Conservation (phyloP, 2,888 invertebrate species). For the Hedychridium roseum region DNA sequence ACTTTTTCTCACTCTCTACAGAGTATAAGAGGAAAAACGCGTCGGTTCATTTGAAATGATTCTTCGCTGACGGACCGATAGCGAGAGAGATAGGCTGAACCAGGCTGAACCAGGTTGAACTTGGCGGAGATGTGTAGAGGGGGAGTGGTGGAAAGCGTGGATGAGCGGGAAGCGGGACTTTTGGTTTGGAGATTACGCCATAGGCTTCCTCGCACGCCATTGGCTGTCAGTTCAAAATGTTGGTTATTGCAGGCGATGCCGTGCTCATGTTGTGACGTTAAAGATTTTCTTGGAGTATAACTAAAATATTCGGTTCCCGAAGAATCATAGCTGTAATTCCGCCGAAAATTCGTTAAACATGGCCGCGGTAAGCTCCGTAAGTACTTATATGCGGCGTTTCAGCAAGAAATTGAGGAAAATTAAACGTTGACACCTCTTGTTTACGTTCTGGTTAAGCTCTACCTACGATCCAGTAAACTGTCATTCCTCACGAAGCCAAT, state of each 20-base stretch:
- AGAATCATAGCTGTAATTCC: conserved; percentile 15
- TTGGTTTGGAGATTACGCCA: conserved; percentile 47
- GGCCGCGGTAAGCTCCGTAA: conserved; percentile 56
- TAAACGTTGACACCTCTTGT: conserved; percentile 27
- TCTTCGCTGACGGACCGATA: conserved; percentile 1
- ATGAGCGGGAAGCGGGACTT: conserved; percentile 31
- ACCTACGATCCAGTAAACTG: conserved; percentile 7
- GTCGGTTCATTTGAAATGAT: neutral
- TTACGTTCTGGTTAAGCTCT: conserved; percentile 29
- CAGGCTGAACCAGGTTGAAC: neutral
- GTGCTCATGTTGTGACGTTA: conserved; percentile 57
- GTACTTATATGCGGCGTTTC: conserved; percentile 21
- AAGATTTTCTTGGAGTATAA: conserved; percentile 47
- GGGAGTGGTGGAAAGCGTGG: too few relatives aligned
- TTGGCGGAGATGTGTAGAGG: too few relatives aligned
- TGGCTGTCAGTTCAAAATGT: conserved; percentile 59
- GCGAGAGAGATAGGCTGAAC: neutral
- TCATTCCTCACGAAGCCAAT: neutral
- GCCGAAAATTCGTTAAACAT: conserved; percentile 31
- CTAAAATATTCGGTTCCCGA: conserved; percentile 10
- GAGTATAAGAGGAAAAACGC: conserved; percentile 23
- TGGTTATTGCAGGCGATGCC: conserved; percentile 56
- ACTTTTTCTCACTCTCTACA: conserved; percentile 9
- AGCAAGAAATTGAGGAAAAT: conserved; percentile 7
- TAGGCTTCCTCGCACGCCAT: conserved; percentile 42